A percentile compares a stretch with the other conserved stretches of the same genome.
These are phyloP conservation scores for Palloptera scutellata DNA, from an alignment of 2,888 invertebrate species.

Conservation along the genomic window DNA sequence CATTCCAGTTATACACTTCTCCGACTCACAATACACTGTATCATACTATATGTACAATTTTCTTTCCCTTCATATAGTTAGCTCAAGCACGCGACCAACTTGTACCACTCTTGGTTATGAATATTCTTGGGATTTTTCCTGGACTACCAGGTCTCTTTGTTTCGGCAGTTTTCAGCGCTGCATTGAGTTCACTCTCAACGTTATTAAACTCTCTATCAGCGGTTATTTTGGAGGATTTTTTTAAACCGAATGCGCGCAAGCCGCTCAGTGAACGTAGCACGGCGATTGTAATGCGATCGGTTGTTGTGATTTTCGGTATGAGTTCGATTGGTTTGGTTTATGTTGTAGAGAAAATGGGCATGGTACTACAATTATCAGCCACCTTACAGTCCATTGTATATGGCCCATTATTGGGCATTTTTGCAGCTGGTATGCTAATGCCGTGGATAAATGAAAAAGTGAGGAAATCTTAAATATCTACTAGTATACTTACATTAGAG, in stretches of 20 bases:
- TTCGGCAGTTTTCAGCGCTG: constrained; percentile 90
- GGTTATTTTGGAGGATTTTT: constrained; percentile 80
- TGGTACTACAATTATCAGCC: constrained; percentile 72
- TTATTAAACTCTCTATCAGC: constrained; percentile 82
- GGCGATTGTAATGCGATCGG: constrained; percentile 71
- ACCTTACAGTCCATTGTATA: constrained; percentile 72
- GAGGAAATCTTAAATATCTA: constrained; percentile 9
- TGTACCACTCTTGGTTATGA: constrained; percentile 84
- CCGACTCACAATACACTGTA: no score
- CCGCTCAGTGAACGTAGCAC: constrained; percentile 67
- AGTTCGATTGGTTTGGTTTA: constrained; percentile 73
- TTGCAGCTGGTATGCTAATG: constrained; percentile 72
- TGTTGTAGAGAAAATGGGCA: constrained; percentile 76
- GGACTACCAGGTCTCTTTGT: constrained; percentile 88
- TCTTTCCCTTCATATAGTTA: constrained; percentile 64
- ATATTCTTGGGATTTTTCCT: constrained; percentile 76
- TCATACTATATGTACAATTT: no score
- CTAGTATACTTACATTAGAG: no score
- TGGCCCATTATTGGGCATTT: constrained; percentile 76
- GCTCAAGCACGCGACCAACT: constrained; percentile 81
- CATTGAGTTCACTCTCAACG: constrained; percentile 82
- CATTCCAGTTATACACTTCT: background rate
- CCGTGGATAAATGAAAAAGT: constrained; percentile 74
- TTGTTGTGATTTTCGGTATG: constrained; percentile 74
- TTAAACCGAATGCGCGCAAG: constrained; percentile 72